Percentiles rank a stretch among this genome's conserved stretches.
phyloP scores from a whole-genome alignment of 37 sponge, comb jelly and placozoan genomes.

The Ianthella basta region DNA sequence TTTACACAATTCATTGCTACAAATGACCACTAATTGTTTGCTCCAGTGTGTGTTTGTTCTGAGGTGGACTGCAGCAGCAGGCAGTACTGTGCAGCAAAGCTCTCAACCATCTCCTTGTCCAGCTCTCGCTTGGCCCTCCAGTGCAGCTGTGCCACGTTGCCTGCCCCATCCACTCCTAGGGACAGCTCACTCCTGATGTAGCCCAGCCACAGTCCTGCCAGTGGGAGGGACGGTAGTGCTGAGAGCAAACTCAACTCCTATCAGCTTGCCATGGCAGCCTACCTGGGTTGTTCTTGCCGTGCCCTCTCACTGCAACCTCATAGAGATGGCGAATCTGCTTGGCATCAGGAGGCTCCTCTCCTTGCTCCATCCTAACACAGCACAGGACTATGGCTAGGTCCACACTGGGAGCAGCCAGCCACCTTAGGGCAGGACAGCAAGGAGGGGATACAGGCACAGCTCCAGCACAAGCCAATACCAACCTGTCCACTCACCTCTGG shows the following conservation, averaged over 20 bases:
- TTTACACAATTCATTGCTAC: no score
- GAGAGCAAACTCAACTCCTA: not conserved
- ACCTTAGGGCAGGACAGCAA: not conserved
- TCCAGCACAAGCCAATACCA: not conserved
- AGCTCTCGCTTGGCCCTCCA: conserved; percentile 9
- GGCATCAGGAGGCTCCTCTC: not conserved
- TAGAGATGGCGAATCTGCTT: not conserved
- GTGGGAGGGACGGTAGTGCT: not conserved
- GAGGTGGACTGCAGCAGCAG: no score
- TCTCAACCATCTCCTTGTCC: not conserved
- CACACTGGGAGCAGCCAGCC: not conserved
- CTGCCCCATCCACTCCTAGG: not conserved
- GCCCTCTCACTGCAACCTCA: not conserved
- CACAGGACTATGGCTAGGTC: not conserved
- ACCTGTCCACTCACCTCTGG: not conserved
- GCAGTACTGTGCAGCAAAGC: not conserved
- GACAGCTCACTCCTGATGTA: not conserved
- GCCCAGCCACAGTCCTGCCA: not conserved
- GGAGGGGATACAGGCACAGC: not conserved
- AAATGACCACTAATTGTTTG: no score
- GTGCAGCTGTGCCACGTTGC: not conserved
- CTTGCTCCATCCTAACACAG: not conserved
- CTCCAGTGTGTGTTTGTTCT: no score
- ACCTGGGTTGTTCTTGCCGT: not conserved
- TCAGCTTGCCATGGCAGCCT: not conserved